A percentile compares a stretch with the other conserved stretches of the same genome.
Conservation (phyloP, 2,888 invertebrate species). For the Loripinus fragilis region DNA sequence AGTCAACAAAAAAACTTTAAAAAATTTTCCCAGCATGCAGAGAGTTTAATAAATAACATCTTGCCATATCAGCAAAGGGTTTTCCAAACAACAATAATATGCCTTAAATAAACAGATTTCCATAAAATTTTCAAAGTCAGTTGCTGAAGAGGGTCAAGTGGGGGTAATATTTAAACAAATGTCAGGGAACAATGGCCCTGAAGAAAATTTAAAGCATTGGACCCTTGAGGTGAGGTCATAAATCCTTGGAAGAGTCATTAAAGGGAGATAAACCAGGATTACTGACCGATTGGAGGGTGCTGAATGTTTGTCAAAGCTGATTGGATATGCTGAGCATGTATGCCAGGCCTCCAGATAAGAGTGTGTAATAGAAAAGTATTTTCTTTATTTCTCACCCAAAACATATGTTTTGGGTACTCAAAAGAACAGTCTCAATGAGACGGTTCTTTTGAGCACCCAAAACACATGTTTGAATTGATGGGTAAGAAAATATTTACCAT, state of each 20-base stretch:
- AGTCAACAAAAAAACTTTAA: no score
- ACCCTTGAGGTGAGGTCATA: slow-evolving; percentile 1
- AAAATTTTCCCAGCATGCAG: no score
- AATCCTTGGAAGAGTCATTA: background rate
- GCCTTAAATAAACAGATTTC: background rate
- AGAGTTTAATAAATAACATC: no score
- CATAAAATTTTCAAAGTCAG: background rate
- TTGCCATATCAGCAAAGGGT: no score
- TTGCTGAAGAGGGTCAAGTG: background rate
- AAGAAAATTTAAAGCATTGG: slow-evolving; percentile 5
- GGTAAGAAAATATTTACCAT: no score
- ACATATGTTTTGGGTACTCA: no score
- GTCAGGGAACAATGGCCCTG: slow-evolving; percentile 9
- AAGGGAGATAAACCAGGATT: slow-evolving; percentile 16
- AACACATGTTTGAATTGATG: no score
- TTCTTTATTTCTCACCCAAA: no score
- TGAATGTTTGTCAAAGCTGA: background rate
- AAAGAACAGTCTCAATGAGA: no score
- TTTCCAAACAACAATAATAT: background rate
- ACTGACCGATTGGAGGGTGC: background rate
- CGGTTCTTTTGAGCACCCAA: no score
- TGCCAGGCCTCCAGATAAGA: no score
- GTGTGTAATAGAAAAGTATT: no score
- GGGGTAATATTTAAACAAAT: slow-evolving; percentile 17
- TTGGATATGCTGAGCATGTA: background rate